A percentile compares a stretch with the other conserved stretches of the same genome.
Conservation (phyloP, 2,113 vertebrate genomes). For the Guaruba guarouba region DNA sequence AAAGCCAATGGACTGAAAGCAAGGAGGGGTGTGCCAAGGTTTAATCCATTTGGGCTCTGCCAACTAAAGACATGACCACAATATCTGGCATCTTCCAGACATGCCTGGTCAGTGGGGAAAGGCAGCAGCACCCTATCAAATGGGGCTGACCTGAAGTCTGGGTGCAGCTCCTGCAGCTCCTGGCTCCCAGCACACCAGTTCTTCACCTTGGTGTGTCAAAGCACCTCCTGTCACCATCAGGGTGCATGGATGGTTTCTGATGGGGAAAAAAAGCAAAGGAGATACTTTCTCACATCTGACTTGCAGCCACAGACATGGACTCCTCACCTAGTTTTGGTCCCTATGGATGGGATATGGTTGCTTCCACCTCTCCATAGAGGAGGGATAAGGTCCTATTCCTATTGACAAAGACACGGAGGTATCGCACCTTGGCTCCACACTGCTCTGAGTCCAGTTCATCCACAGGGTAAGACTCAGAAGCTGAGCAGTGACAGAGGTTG, state of each 20-base stretch:
- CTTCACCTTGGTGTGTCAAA: not conserved
- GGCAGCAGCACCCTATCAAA: not conserved
- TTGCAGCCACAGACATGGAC: not conserved
- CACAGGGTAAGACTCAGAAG: not conserved
- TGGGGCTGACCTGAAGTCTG: not conserved
- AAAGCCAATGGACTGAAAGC: not conserved
- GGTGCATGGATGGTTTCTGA: not conserved
- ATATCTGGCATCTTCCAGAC: not conserved
- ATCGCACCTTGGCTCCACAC: not conserved
- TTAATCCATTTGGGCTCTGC: not conserved
- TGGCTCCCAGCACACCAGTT: not conserved
- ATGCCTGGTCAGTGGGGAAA: not conserved
- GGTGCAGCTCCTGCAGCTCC: not conserved
- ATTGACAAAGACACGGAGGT: fast-evolving
- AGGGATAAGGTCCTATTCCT: not conserved
- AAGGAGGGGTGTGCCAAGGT: no score
- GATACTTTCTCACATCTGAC: not conserved
- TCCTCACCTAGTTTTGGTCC: not conserved
- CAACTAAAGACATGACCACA: not conserved
- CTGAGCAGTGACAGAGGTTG: not conserved
- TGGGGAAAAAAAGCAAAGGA: not conserved
- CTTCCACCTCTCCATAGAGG: not conserved
- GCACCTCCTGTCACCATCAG: not conserved
- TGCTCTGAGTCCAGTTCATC: not conserved
- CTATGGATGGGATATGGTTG: not conserved